These are phyloP conservation scores for Sternarchorhynchus goeldii DNA, from an alignment of 2,797 vertebrate genomes.

Conservation along the genomic window DNA sequence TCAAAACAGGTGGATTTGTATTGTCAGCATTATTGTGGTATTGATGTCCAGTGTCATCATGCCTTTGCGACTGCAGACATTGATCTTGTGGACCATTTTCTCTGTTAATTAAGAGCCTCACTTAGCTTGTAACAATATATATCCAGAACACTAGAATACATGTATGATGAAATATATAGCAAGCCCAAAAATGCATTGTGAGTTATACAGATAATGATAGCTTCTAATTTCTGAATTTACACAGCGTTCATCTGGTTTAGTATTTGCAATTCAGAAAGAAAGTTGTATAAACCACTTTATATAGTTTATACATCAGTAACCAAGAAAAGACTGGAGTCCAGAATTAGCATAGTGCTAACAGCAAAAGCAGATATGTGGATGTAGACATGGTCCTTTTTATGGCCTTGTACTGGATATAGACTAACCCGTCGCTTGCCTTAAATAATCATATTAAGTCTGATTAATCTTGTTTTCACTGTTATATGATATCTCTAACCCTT, in stretches of 20 bases:
- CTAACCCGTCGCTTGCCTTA: too few species aligned
- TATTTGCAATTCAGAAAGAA: neutral
- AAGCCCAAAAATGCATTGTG: neutral
- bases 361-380: too few species aligned
- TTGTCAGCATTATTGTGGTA: neutral
- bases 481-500: too few species aligned
- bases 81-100: slow-evolving; percentile 16
- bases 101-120: slow-evolving; percentile 9
- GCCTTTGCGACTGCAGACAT: slow-evolving; percentile 30
- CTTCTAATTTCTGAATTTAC: neutral
- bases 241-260: neutral
- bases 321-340: too few species aligned
- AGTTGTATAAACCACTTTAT: neutral
- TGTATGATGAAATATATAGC: neutral
- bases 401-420: too few species aligned
- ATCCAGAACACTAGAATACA: neutral
- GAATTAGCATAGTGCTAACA: too few species aligned
- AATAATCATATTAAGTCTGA: too few species aligned
- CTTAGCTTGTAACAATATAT: slow-evolving; percentile 8
- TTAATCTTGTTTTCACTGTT: too few species aligned
- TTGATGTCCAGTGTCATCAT: slow-evolving; percentile 36
- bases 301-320: too few species aligned
- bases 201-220: neutral
- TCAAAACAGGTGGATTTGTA: neutral
- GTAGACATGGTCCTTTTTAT: too few species aligned